A percentile compares a stretch with the other conserved stretches of the same genome.
Evolutionary conservation across 2,113 vertebrate genomes (phyloP).

Genomic region (Taurulus bubalis): DNA sequence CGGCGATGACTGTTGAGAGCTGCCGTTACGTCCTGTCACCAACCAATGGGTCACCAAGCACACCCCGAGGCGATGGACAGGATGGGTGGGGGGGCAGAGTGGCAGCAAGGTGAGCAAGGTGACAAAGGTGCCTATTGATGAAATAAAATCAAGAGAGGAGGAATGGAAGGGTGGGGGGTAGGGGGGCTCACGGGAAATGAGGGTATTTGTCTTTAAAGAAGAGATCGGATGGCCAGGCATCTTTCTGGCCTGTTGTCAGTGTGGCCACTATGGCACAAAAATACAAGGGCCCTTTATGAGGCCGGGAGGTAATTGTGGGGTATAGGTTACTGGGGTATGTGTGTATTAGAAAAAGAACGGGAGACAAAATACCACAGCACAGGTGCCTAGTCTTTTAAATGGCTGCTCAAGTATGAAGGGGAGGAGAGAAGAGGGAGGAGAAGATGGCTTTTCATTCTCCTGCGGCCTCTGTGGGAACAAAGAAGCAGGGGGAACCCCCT

Average conservation of each 20-base stretch:
- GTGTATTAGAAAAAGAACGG: conserved; percentile 65
- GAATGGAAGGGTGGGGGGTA: conserved; percentile 24
- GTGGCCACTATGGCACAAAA: conserved; percentile 62
- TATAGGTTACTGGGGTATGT: conserved; percentile 75
- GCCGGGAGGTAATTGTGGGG: conserved; percentile 74
- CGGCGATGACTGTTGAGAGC: conserved; percentile 22
- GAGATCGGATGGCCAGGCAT: conserved; percentile 75
- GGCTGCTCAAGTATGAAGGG: conserved; percentile 72
- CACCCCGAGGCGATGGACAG: conserved; percentile 60
- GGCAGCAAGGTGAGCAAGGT: conserved; percentile 67
- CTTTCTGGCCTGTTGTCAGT: conserved; percentile 69
- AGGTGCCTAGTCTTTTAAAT: conserved; percentile 75
- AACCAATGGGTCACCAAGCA: conserved; percentile 60
- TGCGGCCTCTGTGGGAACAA: conserved; percentile 43
- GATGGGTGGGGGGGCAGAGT: conserved; percentile 44
- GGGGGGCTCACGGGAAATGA: conserved; percentile 70
- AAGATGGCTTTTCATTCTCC: conserved; percentile 43
- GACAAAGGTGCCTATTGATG: conserved; percentile 81
- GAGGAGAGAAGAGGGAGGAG: conserved; percentile 48
- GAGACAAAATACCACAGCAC: conserved; percentile 66
- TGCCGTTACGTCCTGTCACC: conserved; percentile 62
- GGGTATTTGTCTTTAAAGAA: conserved; percentile 77
- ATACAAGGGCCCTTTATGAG: conserved; percentile 77
- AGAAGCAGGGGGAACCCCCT: conserved; percentile 54
- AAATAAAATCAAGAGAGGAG: conserved; percentile 63